A percentile compares a stretch with the other conserved stretches of the same genome.
Evolutionary conservation across 64 coral and sea anemone genomes (phyloP).

Genomic region (Dendrophyllia cribrosa): DNA sequence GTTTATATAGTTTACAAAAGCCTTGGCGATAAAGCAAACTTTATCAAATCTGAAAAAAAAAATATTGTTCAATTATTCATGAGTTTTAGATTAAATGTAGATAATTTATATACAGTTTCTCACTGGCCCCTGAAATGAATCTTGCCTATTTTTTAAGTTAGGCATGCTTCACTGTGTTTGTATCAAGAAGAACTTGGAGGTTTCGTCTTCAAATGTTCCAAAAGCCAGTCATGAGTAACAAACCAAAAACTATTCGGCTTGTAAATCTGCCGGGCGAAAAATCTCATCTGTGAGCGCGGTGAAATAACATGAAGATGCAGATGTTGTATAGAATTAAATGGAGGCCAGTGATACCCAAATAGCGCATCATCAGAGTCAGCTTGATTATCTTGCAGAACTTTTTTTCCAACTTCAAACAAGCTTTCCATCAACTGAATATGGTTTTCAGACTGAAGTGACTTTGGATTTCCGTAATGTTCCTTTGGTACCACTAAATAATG

Average conservation of each 20-base stretch:
- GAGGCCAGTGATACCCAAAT: conserved; percentile 94
- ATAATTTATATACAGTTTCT: too few species aligned
- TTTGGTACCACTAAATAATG: conserved; percentile 93
- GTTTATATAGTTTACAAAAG: too few species aligned
- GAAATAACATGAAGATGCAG: conserved; percentile 90
- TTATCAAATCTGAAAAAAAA: too few species aligned
- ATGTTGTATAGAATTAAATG: conserved; percentile 90
- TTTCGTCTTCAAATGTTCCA: conserved; percentile 71
- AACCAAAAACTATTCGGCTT: conserved; percentile 83
- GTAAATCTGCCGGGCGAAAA: conserved; percentile 67
- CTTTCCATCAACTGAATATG: conserved; percentile 70
- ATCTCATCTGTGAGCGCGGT: conserved; percentile 75
- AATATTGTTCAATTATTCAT: too few species aligned
- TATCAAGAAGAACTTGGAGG: not conserved
- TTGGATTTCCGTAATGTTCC: conserved; percentile 79
- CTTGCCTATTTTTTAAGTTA: not conserved
- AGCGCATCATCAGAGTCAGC: conserved; percentile 60
- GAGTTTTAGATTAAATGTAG: too few species aligned
- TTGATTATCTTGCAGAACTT: conserved; percentile 55
- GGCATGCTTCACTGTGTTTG: too few species aligned
- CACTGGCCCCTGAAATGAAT: too few species aligned
- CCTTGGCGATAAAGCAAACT: too few species aligned
- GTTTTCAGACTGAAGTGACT: conserved; percentile 60
- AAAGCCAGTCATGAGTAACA: conserved; percentile 75
- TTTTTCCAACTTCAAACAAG: conserved; percentile 67